Conservation (phyloP, 2,888 invertebrate genomes). For the Drosophila nigricruria region DNA sequence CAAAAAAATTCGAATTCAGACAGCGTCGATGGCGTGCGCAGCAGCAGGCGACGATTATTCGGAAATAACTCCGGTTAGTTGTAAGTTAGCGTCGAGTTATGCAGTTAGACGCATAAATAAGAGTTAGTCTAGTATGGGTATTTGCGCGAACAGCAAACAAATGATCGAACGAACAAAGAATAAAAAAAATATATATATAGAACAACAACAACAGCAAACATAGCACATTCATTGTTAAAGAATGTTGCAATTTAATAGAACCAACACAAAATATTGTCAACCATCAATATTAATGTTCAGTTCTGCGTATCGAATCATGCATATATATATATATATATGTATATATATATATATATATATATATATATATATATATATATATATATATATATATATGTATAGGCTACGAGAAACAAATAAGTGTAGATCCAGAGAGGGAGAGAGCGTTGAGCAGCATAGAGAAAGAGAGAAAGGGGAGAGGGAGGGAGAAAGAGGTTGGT, state of each 20-base stretch:
- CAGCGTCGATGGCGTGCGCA: slow-evolving; percentile 21
- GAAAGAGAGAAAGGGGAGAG: background rate
- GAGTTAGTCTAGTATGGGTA: slow-evolving; percentile 1
- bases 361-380: slow-evolving; percentile 8
- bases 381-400: no score
- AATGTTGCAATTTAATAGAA: slow-evolving; percentile 15
- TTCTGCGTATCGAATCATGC: slow-evolving; percentile 50
- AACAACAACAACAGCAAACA: slow-evolving; percentile 50
- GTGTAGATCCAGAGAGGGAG: no score
- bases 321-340: slow-evolving; percentile 9
- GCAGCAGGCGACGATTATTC: slow-evolving; percentile 37
- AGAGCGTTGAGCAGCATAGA: no score
- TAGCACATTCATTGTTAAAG: slow-evolving; percentile 39
- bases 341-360: background rate
- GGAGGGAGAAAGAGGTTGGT: background rate
- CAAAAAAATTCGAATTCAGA: background rate
- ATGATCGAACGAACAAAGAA: background rate
- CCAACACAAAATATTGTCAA: slow-evolving; percentile 5
- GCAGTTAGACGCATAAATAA: background rate
- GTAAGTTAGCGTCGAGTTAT: slow-evolving; percentile 12
- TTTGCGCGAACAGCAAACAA: slow-evolving; percentile 32
- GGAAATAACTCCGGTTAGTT: slow-evolving; percentile 34
- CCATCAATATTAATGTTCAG: slow-evolving; percentile 11
- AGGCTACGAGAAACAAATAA: no score
- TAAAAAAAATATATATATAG: background rate